Base-by-base conservation (phyloP, 2,113 vertebrate species). In the Deroptyus accipitrinus region DNA sequence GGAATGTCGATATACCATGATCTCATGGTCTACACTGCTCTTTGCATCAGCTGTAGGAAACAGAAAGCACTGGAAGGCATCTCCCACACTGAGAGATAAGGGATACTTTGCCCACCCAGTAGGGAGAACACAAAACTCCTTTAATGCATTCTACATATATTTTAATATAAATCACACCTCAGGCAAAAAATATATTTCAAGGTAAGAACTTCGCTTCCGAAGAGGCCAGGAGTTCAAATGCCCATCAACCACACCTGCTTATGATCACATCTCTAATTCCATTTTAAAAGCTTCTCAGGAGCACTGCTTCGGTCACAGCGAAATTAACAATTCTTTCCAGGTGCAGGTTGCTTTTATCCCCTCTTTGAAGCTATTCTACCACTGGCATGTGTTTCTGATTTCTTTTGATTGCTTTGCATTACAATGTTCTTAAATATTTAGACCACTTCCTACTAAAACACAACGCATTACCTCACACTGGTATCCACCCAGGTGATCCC, bases 401-500 rank as follows among this genome's bases (percentile, higher is more conserved):
- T 55, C 20, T 74, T 48, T 39, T 24, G 24, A 49, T 28, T 48
- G 39, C 35, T 48, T 12, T 30, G 73, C 22, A 33, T 7, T 41
- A 23, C 33, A 20, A 24, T 14, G 28, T 16, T 42, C 3, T 33
- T 13, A 41, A 51, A 17, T 5, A 67, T 19, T 52, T 2, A 73
- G 46, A 25, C 13, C 42, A 28, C n/a, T 51, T 61, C 35, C 64
- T n/a, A 9, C 9, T 5, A 13, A 6, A 28, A 1, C 23, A 11
- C 24, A 1, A 2, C 3, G 8, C 4, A 10, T 96, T 94, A 99
- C 98, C 98, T 98, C 92, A 4, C 98, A 99, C 69, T 97, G 86
- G 91, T 98, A 99, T 33, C 97, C 97, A 4, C 97, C 98, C 41
- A 98, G 89, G 93, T 98, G 98, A 88, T 98, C 98, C 25, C 42